Evolutionary conservation across 1,140 invertebrate species (phyloP).

Genomic region (Galendromus occidentalis): DNA sequence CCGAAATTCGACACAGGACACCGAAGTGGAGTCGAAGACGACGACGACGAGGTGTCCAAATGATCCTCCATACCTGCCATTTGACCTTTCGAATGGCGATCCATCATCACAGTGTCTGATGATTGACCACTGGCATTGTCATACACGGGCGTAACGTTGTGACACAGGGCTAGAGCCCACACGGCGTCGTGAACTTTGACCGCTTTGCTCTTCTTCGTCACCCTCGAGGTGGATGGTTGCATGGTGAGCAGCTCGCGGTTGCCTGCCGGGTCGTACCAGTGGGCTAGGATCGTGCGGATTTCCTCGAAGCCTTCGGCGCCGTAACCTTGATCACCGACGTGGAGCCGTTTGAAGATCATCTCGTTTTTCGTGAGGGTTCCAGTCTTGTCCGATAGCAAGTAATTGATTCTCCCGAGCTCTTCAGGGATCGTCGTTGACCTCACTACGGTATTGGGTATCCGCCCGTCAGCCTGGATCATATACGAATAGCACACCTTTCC

Average conservation of each 20-base stretch:
- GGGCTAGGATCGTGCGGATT: conserved; percentile 28
- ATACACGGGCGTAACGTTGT: conserved; percentile 95
- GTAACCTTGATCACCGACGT: conserved; percentile 30
- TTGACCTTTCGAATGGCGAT: conserved; percentile 28
- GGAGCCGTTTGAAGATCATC: conserved; percentile 41
- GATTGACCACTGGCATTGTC: conserved; percentile 33
- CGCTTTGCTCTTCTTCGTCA: conserved; percentile 8
- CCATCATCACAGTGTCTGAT: conserved; percentile 17
- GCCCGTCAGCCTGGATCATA: conserved; percentile 79
- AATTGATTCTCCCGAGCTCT: conserved; percentile 86
- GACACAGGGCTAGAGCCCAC: conserved; percentile 81
- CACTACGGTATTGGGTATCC: conserved; percentile 84
- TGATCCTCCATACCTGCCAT: conserved; percentile 12
- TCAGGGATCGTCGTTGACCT: conserved; percentile 96
- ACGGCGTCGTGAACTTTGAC: conserved; percentile 55
- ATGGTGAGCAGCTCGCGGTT: neutral
- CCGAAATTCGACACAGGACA: conserved; percentile 6
- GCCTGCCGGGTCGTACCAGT: conserved; percentile 1
- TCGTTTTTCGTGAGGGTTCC: conserved; percentile 97
- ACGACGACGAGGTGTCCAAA: neutral
- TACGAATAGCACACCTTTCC: conserved; percentile 93
- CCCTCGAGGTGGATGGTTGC: neutral
- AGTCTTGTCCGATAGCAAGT: conserved; percentile 90
- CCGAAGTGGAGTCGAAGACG: neutral
- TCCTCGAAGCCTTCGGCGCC: conserved; percentile 69